Conservation (phyloP, 2,888 invertebrate genomes). For the Eristalis intricaria region DNA sequence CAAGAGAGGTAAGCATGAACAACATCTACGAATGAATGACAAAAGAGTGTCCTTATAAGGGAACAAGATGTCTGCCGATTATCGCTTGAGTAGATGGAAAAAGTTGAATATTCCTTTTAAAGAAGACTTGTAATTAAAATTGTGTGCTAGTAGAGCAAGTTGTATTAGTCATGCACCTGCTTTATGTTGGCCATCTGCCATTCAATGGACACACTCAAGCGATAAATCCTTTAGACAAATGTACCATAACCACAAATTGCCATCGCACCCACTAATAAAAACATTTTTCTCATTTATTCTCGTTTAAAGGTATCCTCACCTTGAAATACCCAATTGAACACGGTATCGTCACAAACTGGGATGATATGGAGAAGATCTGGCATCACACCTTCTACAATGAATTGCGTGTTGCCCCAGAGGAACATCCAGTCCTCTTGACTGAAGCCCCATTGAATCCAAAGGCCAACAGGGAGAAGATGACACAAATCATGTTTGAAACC, state of each 20-base stretch:
- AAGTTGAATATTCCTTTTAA: no score
- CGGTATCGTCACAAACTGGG: constrained; percentile 99
- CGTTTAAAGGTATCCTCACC: constrained; percentile 90
- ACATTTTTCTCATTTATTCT: not conserved
- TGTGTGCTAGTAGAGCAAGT: no score
- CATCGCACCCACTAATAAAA: not conserved
- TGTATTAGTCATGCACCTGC: no score
- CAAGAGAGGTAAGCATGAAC: constrained; percentile 85
- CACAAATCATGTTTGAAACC: constrained; percentile 96
- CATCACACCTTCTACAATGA: constrained; percentile 99
- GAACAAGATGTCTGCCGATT: not conserved
- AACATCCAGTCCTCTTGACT: constrained; percentile 93
- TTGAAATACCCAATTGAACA: constrained; percentile 98
- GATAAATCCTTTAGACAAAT: not conserved
- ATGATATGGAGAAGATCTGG: constrained; percentile 99
- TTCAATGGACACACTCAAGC: not conserved
- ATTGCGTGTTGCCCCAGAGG: constrained; percentile 96
- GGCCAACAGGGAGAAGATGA: constrained; percentile 95
- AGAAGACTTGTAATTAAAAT: no score
- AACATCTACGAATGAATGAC: not conserved
- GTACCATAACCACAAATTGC: not conserved
- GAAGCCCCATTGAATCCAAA: constrained; percentile 95
- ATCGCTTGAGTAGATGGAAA: not conserved
- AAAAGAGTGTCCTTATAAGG: not conserved
- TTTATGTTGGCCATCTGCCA: not conserved